These are phyloP conservation scores for Hermodice carunculata DNA, from an alignment of 2,888 invertebrate genomes.

Conservation along the genomic window DNA sequence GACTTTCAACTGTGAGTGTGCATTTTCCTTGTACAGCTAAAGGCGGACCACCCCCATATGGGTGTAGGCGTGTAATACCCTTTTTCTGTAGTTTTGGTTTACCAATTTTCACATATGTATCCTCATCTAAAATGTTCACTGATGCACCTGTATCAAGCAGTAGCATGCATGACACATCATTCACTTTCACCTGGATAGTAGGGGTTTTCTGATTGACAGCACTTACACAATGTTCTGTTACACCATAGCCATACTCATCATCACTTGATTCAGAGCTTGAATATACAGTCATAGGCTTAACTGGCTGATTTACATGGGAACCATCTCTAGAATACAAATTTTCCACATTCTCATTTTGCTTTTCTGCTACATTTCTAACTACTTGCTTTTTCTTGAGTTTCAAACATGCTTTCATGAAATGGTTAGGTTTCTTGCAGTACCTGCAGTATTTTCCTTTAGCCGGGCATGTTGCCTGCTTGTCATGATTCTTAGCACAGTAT, in stretches of 20 bases:
- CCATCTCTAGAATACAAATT: too few relatives aligned
- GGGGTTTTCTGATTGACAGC: not conserved
- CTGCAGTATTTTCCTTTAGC: not conserved
- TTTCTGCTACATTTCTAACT: not conserved
- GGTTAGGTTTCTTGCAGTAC: not conserved
- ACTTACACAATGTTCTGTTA: not conserved
- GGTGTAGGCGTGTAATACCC: not conserved
- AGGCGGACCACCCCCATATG: not conserved
- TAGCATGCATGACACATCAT: not conserved
- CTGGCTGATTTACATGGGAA: too few relatives aligned
- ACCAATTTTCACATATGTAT: not conserved
- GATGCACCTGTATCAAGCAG: not conserved
- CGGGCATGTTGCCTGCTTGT: not conserved
- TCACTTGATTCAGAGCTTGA: not conserved
- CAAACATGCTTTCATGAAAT: not conserved
- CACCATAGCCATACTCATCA: not conserved
- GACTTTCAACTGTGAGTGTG: not conserved
- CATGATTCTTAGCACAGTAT: not conserved
- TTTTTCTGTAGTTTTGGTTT: not conserved
- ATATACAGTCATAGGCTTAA: too few relatives aligned
- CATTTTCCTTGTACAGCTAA: not conserved
- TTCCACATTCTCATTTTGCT: not conserved
- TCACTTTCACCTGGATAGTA: not conserved
- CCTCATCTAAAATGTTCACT: not conserved
- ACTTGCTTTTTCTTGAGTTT: not conserved